Base-by-base conservation (phyloP, 2,113 vertebrate genomes). In the Sceloporus tristichus region DNA sequence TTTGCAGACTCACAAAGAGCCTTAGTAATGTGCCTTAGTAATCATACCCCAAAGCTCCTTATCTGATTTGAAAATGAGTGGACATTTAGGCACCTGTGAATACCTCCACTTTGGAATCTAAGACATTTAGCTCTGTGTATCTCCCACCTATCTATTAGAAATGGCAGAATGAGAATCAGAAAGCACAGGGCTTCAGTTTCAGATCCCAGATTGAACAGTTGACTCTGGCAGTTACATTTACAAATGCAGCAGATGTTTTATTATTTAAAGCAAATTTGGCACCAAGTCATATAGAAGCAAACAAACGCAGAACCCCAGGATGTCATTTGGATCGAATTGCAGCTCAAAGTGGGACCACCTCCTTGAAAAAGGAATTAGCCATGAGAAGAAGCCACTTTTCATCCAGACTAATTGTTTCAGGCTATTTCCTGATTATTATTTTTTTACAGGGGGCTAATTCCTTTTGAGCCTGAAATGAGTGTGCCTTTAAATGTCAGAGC, bases 71-170 rank as follows among this genome's bases (percentile, higher is more conserved):
- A 59, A 87, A 59, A 10, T 21, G 42, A 56, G n/a, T 56, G 27
- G n/a, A 56, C n/a, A 40, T 86, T 71, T 80, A 80, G 76, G 9
- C n/a, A 56, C 42, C 42, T 80, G 66, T 38, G 9, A 80, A 38
- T 80, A 27, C 27, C 23, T 5, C n/a, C 13, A 53, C 42, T 87
- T 40, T 87, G 42, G 48, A 87, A 80, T 29, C 10, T 59, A 2
- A 40, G 0, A 0, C 8, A 0, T 16, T 86, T 85, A 5, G 19
- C 34, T 38, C 19, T 19, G 7, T 14, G 18, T 62, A 62, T 13
- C 18, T 40, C 23, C 87, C 48, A 85, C 56, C 13, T 23, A 62
- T 40, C 78, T 2, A 0, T 59, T 88, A 0, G 48, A 62, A 85
- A 83, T 48, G 85, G 25, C 77, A 34, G 76, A 84, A 65, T 18